Conservation (phyloP, 2,797 vertebrate species). For the Sebastes paucispinis region DNA sequence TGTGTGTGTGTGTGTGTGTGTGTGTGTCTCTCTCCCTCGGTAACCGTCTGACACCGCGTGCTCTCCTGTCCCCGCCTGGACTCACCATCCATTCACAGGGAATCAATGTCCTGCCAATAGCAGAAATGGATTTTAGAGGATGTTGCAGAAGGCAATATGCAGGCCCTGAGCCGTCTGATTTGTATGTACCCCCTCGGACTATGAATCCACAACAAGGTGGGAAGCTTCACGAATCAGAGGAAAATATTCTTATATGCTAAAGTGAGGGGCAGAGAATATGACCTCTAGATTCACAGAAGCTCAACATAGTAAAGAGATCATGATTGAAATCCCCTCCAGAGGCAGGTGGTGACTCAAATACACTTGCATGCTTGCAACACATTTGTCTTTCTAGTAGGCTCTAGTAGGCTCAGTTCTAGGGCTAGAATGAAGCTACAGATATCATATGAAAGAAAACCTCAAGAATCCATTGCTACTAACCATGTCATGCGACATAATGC, state of each 20-base stretch:
- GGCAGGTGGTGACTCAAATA: not conserved
- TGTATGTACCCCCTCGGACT: constrained; percentile 39
- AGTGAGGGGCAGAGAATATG: constrained; percentile 1
- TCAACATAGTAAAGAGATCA: not conserved
- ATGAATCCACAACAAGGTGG: constrained; percentile 48
- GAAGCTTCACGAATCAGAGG: constrained; percentile 22
- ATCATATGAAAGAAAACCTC: too few species aligned
- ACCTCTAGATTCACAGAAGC: constrained; percentile 1
- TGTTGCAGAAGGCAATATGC: constrained; percentile 65
- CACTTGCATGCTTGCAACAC: not conserved
- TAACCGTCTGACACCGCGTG: constrained; percentile 45
- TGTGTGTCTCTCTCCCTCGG: not conserved
- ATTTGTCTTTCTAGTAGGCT: not conserved
- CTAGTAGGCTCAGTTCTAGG: too few species aligned
- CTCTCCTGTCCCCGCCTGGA: constrained; percentile 51
- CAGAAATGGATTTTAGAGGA: constrained; percentile 71
- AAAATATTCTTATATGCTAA: constrained; percentile 21
- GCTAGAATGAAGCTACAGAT: too few species aligned
- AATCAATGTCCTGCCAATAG: constrained; percentile 77
- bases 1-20: constrained; percentile 2
- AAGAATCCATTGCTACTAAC: too few species aligned
- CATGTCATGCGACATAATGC: too few species aligned
- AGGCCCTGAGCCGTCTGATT: constrained; percentile 57
- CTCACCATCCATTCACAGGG: constrained; percentile 66
- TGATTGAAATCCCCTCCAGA: constrained; percentile 2